Percentiles rank a stretch among this genome's conserved stretches.
These are phyloP conservation scores for Tipula unca DNA, from an alignment of 2,888 invertebrate species.

Conservation along the genomic window DNA sequence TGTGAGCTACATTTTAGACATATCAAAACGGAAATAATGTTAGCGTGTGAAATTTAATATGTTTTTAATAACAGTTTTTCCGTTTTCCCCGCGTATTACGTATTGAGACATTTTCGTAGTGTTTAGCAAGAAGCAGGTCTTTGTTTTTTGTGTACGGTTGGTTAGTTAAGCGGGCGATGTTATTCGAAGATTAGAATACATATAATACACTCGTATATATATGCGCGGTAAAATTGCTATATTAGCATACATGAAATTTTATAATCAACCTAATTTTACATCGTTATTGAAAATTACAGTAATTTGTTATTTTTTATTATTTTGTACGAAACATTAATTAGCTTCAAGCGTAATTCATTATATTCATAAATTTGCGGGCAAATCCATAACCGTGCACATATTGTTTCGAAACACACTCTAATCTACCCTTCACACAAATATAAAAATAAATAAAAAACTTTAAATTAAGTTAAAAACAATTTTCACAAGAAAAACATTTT, in stretches of 20 bases:
- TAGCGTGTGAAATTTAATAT: neutral
- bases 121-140: neutral
- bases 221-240: neutral
- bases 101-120: neutral
- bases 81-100: neutral
- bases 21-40: neutral
- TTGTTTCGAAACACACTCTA: too few relatives aligned
- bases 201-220: too few relatives aligned
- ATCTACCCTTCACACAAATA: neutral
- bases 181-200: neutral
- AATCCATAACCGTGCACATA: neutral
- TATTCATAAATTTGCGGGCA: neutral
- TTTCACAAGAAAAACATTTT: neutral
- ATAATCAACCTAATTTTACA: neutral
- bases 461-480: neutral
- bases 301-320: neutral
- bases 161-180: neutral
- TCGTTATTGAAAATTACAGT: neutral
- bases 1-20: neutral
- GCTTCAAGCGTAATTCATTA: neutral
- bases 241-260: neutral
- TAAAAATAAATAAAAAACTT: neutral
- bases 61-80: slow-evolving; percentile 3
- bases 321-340: neutral
- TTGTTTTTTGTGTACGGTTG: neutral